Evolutionary conservation across 1,140 invertebrate species (phyloP).

Genomic region (Plectus sambesii): DNA sequence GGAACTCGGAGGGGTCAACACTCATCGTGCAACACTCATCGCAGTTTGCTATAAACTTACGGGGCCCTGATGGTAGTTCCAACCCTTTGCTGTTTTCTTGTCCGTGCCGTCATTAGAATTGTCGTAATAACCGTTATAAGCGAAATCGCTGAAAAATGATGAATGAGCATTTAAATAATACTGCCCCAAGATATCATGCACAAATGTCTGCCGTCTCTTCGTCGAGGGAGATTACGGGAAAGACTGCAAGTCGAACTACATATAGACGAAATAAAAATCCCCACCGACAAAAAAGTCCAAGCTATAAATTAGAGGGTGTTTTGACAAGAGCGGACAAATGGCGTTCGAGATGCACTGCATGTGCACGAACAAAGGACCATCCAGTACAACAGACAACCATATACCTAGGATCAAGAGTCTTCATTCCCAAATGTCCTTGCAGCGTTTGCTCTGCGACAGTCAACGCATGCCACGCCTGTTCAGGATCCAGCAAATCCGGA

Average conservation of each 20-base stretch:
- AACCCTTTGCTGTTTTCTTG: conserved; percentile 73
- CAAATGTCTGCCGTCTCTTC: background rate
- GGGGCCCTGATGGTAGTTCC: conserved; percentile 97
- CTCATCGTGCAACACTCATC: background rate
- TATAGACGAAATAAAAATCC: background rate
- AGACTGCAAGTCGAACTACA: background rate
- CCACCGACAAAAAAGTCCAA: too few species aligned
- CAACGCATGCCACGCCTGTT: conserved; percentile 72
- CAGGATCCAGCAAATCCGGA: conserved; percentile 72
- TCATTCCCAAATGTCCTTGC: conserved; percentile 85
- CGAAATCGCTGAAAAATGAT: conserved; percentile 63
- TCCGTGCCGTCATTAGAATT: conserved; percentile 77
- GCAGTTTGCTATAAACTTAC: conserved; percentile 54
- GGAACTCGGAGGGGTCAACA: background rate
- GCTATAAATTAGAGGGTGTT: too few species aligned
- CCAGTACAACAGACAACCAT: conserved; percentile 6
- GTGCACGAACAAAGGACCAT: background rate
- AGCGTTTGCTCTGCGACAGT: conserved; percentile 62
- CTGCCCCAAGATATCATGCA: background rate
- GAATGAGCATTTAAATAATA: background rate
- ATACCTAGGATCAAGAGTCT: conserved; percentile 76
- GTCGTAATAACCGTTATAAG: conserved; percentile 82
- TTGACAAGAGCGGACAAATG: too few species aligned
- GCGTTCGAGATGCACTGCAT: background rate
- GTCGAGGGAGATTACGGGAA: background rate